Base-by-base conservation (phyloP, 2,113 vertebrate species). In the Chloebia gouldiae region DNA sequence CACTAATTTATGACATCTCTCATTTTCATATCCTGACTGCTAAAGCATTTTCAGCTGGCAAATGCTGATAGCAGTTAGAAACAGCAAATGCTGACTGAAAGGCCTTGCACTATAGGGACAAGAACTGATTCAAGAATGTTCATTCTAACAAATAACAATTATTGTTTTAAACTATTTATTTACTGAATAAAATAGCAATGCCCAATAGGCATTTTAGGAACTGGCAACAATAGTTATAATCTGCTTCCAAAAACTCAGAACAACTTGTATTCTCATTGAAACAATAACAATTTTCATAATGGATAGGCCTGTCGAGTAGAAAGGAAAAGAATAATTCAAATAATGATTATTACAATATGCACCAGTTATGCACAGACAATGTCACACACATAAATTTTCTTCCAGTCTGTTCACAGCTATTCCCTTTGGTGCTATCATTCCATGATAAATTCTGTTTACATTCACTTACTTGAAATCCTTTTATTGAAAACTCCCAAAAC, bases 211-310 rank as follows among this genome's bases (percentile, higher is more conserved):
- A 90, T 90, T 86, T 94, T 86, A 94, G 37, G 71, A 94, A 86
- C 88, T 70, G 64, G 82, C 68, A 95, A 95, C 95, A 94, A 96
- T 96, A 91, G 64, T 40, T 83, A 75, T 47, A 94, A 90, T 93
- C 75, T 90, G 68, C 60, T 92, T 94, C 76, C 82, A 86, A 86
- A 96, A 92, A 49, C 47, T 68, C 90, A 90, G 86, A 96, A 93
- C 93, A 93, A 90, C 90, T 96, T 94, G 90, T 88, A 97, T 95
- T 95, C 96, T 96, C 37, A 92, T 50, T 95, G 92, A 96, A 96
- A 96, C 94, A 97, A 97, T 95, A 95, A 95, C 82, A 96, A 94
- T 96, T 93, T 94, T 95, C 60, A 60, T 91, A 94, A 95, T 93
- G 87, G 92, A 92, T 95, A 92, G 85, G 59, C 90, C 85, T 93